These are phyloP conservation scores for Brachymystax lenok DNA, from an alignment of 2,797 vertebrate genomes.

Conservation along the genomic window DNA sequence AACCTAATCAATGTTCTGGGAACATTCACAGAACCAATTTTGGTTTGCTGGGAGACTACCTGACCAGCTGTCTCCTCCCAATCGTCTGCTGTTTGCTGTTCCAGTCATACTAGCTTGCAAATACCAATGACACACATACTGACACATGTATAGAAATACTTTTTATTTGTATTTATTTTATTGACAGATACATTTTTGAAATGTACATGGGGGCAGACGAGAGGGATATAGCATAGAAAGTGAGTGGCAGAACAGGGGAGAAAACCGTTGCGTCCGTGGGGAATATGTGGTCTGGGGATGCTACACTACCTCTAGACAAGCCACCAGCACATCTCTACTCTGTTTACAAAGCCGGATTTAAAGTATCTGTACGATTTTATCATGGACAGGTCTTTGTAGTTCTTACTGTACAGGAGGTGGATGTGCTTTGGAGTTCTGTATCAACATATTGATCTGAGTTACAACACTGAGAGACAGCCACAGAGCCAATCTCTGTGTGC, in stretches of 20 bases:
- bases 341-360: background rate
- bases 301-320: background rate
- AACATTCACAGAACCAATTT: too few species aligned
- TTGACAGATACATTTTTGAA: background rate
- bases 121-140: background rate
- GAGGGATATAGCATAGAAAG: background rate
- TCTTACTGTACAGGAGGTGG: background rate
- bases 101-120: background rate
- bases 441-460: constrained; percentile 7
- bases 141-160: background rate
- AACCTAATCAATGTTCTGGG: too few species aligned
- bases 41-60: background rate
- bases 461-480: constrained; percentile 12
- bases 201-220: background rate
- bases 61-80: constrained; percentile 13
- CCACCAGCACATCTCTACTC: background rate
- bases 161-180: background rate
- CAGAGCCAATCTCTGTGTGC: constrained; percentile 2
- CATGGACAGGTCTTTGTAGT: background rate
- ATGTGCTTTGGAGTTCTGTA: constrained; percentile 3
- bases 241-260: background rate
- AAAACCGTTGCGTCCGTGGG: background rate
- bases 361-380: background rate
- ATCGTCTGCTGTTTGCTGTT: background rate
- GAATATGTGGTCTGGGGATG: too few species aligned